Conservation (phyloP, 92 coral and sea anemone species). For the Phenganax subtilis region DNA sequence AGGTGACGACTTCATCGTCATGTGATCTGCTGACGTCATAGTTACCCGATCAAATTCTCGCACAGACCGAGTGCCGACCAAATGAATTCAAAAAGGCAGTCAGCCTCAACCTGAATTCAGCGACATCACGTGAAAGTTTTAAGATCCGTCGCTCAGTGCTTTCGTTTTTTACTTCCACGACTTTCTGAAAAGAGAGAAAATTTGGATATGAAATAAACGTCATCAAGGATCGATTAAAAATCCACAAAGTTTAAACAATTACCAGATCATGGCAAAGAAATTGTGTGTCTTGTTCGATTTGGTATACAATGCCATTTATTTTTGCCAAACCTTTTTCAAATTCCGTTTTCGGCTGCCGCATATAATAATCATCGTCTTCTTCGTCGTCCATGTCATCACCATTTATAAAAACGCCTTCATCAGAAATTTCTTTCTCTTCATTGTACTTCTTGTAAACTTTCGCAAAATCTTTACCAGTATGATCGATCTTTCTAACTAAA, state of each 20-base stretch:
- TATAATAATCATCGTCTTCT: not conserved
- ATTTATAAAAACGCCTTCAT: not conserved
- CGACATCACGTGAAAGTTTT: slow-evolving; percentile 14
- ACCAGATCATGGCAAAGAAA: slow-evolving; percentile 36
- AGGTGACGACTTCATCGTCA: slow-evolving; percentile 4
- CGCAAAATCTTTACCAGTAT: not conserved
- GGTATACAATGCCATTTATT: not conserved
- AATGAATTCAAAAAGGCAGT: slow-evolving; percentile 12
- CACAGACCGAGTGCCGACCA: not conserved
- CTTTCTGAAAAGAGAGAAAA: slow-evolving; percentile 8
- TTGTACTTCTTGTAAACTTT: not conserved
- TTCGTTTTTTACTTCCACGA: slow-evolving; percentile 9
- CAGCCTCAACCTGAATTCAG: slow-evolving; percentile 2
- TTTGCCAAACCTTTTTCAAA: slow-evolving; percentile 31
- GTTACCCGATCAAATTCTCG: not conserved
- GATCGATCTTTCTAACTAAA: not conserved
- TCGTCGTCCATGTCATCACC: slow-evolving; percentile 13
- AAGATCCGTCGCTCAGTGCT: slow-evolving; percentile 38
- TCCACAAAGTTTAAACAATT: not conserved
- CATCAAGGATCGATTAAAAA: not conserved
- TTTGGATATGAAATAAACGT: not conserved
- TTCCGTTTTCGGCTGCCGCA: slow-evolving; percentile 12
- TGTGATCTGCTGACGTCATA: not conserved
- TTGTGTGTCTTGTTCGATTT: slow-evolving; percentile 28
- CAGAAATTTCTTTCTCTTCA: not conserved